phyloP scores from a whole-genome alignment of 2,797 vertebrate genomes.

The Lagodon rhomboides region DNA sequence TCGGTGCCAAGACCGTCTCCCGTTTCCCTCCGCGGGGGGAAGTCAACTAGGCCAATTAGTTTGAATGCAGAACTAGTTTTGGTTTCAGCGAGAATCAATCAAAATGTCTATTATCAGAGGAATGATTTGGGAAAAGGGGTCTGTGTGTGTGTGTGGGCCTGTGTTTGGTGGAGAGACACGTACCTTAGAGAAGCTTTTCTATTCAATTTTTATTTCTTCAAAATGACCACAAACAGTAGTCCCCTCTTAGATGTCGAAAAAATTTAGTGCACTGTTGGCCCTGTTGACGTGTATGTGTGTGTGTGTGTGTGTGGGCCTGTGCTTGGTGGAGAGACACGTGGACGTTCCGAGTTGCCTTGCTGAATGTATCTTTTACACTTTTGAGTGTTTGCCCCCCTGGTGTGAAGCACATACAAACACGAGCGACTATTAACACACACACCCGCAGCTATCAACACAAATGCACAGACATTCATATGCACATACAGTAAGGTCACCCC shows the following conservation, averaged over 20 bases:
- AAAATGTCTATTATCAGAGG: constrained; percentile 64
- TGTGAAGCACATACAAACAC: constrained; percentile 1
- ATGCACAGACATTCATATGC: constrained; percentile 3
- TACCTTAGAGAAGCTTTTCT: too few species aligned
- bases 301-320: constrained; percentile 7
- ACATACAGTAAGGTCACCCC: constrained; percentile 44
- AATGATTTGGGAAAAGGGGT: constrained; percentile 36
- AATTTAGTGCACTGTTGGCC: too few species aligned
- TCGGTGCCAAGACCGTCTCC: constrained; percentile 59
- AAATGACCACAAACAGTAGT: too few species aligned
- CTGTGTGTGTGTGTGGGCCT: constrained; percentile 6
- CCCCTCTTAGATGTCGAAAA: too few species aligned
- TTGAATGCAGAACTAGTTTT: constrained; percentile 67
- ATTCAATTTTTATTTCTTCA: too few species aligned
- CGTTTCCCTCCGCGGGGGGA: constrained; percentile 51
- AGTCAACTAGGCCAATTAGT: constrained; percentile 77
- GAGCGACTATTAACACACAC: not conserved
- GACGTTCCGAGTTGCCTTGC: too few species aligned
- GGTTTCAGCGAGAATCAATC: constrained; percentile 65
- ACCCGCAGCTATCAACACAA: constrained; percentile 10
- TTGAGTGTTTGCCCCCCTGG: not conserved
- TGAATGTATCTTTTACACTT: not conserved
- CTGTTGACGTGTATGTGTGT: too few species aligned
- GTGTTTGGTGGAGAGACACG: constrained; percentile 12
- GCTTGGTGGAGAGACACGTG: constrained; percentile 7